A percentile compares a stretch with the other conserved stretches of the same genome.
These are phyloP conservation scores for Euspilapteryx auroguttella DNA, from an alignment of 2,888 invertebrate genomes.

Conservation along the genomic window DNA sequence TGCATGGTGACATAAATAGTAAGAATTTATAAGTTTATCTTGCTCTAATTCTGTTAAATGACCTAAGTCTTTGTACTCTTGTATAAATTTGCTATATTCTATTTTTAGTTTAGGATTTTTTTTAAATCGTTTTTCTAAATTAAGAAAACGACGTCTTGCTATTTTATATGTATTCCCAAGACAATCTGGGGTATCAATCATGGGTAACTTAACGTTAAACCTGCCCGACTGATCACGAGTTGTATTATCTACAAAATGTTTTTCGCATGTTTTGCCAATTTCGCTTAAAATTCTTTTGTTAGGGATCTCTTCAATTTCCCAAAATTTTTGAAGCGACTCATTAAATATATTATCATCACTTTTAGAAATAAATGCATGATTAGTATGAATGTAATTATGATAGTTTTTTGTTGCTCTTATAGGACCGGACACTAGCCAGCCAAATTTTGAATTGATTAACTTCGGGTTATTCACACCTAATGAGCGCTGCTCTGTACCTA, in stretches of 20 bases:
- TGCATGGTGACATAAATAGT: conserved; percentile 11
- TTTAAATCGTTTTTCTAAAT: conserved; percentile 5
- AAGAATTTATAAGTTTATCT: conserved; percentile 3
- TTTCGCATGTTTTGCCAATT: conserved; percentile 9
- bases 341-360: conserved; percentile 8
- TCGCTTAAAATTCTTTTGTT: conserved; percentile 4
- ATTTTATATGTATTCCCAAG: conserved; percentile 9
- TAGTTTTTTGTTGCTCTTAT: too few species aligned
- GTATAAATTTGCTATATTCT: conserved; percentile 8
- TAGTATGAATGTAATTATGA: too few species aligned
- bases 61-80: conserved; percentile 6
- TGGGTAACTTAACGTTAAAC: conserved; percentile 3
- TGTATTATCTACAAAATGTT: conserved; percentile 9
- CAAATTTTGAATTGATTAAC: too few species aligned
- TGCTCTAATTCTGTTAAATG: conserved; percentile 6
- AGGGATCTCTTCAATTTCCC: conserved; percentile 12
- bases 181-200: conserved; percentile 5
- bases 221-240: conserved; percentile 7
- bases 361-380: too few species aligned
- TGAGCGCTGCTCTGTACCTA: conserved; percentile 5
- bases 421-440: too few species aligned
- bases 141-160: conserved; percentile 10
- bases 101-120: conserved; percentile 3
- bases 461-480: too few species aligned
- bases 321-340: conserved; percentile 9